These are phyloP conservation scores for Arizona elegans DNA, from an alignment of 2,113 vertebrate species.

Conservation along the genomic window DNA sequence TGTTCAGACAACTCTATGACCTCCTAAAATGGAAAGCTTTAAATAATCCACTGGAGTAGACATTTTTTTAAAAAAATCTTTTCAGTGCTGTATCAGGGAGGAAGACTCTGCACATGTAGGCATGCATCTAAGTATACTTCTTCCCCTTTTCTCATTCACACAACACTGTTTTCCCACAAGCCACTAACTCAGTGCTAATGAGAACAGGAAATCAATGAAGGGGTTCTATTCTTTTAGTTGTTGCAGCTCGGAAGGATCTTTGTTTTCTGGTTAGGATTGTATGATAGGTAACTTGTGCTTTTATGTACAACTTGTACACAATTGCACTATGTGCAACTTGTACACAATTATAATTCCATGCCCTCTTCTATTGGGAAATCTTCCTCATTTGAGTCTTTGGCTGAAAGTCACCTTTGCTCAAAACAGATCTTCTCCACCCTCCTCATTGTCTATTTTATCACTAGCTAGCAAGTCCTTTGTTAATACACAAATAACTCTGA, in stretches of 20 bases:
- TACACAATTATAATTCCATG: neutral
- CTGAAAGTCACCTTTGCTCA: neutral
- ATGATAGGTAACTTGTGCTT: neutral
- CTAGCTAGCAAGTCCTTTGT: neutral
- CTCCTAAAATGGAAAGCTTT: neutral
- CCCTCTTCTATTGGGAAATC: neutral
- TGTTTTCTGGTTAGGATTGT: neutral
- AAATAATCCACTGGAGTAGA: neutral
- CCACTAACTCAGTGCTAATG: neutral
- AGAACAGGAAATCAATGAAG: neutral
- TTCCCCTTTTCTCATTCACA: neutral
- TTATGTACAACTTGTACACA: neutral
- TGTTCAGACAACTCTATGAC: neutral
- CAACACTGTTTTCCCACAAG: neutral
- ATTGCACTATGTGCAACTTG: no score
- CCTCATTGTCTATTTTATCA: conserved; percentile 7
- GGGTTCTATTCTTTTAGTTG: neutral
- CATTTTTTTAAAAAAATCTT: neutral
- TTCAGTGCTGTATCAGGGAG: neutral
- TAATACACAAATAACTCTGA: neutral
- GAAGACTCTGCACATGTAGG: neutral
- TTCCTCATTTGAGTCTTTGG: neutral
- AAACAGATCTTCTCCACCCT: neutral
- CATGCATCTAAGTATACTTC: neutral
- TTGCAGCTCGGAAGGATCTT: neutral